These are phyloP conservation scores for Lateolabrax maculatus DNA, from an alignment of 2,797 vertebrate species.

Conservation along the genomic window DNA sequence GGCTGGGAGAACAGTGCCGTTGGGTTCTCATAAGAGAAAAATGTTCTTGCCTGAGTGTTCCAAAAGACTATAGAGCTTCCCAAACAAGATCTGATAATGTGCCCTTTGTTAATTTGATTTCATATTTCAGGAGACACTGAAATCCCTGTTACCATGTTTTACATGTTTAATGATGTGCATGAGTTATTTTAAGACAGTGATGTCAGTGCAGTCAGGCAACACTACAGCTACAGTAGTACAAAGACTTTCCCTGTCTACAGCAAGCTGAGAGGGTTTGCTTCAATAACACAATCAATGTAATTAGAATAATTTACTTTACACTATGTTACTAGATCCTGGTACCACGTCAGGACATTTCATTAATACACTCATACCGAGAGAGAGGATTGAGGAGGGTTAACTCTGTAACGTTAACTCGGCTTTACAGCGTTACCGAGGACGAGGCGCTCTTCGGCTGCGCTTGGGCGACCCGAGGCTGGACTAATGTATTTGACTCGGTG, in stretches of 20 bases:
- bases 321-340: neutral
- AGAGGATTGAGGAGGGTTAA: too few species aligned
- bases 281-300: neutral
- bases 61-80: neutral
- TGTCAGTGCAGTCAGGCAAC: slow-evolving; percentile 30
- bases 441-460: too few species aligned
- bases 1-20: neutral
- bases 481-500: too few species aligned
- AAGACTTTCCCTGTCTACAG: neutral
- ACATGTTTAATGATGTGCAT: slow-evolving; percentile 57
- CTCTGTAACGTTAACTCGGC: too few species aligned
- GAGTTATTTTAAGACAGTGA: slow-evolving; percentile 65
- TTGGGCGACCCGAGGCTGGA: too few species aligned
- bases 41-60: neutral
- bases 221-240: slow-evolving; percentile 11
- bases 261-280: neutral
- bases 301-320: neutral
- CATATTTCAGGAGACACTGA: slow-evolving; percentile 27
- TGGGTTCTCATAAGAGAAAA: neutral
- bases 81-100: slow-evolving; percentile 12
- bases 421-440: too few species aligned
- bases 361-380: slow-evolving; percentile 12
- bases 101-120: slow-evolving; percentile 15
- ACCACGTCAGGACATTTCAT: slow-evolving; percentile 16
- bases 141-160: slow-evolving; percentile 28